These are phyloP conservation scores for Drosophila carrolli DNA, from an alignment of 1,140 invertebrate species.

Conservation along the genomic window DNA sequence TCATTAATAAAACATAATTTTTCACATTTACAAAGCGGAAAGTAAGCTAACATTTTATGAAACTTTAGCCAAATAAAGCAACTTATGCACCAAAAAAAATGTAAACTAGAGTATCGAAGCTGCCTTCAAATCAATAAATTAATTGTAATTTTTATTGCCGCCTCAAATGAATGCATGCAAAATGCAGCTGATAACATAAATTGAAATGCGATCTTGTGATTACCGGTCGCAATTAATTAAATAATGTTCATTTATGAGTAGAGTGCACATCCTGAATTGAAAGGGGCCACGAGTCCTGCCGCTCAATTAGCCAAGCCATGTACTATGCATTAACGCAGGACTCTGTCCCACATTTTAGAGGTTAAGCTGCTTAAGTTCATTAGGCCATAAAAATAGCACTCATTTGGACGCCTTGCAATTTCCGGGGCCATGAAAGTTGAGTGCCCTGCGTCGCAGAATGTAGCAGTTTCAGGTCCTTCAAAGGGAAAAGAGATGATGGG, in stretches of 20 bases:
- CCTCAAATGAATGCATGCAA: constrained; percentile 30
- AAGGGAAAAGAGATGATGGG: neutral
- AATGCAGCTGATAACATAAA: constrained; percentile 2
- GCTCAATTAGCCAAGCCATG: constrained; percentile 49
- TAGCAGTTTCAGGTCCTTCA: neutral
- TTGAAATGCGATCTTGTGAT: constrained; percentile 14
- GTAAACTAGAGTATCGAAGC: neutral
- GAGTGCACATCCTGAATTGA: constrained; percentile 6
- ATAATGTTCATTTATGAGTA: constrained; percentile 38
- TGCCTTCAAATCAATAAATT: neutral
- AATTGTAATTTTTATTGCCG: constrained; percentile 3
- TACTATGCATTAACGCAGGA: constrained; percentile 31
- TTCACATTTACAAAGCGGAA: too few species aligned
- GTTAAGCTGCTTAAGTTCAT: constrained; percentile 52
- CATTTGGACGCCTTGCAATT: constrained; percentile 51
- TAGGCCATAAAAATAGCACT: constrained; percentile 54
- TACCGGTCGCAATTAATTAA: constrained; percentile 54
- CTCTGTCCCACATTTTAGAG: constrained; percentile 1
- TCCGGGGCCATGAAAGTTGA: constrained; percentile 27
- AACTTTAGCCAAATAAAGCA: too few species aligned
- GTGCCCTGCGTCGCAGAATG: constrained; percentile 1
- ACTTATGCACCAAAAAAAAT: too few species aligned
- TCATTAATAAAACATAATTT: too few species aligned
- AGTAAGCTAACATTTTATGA: too few species aligned
- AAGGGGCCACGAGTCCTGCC: constrained; percentile 6